phyloP scores from a whole-genome alignment of 2,888 invertebrate genomes.

The Drosophila nr. perissopoda region DNA sequence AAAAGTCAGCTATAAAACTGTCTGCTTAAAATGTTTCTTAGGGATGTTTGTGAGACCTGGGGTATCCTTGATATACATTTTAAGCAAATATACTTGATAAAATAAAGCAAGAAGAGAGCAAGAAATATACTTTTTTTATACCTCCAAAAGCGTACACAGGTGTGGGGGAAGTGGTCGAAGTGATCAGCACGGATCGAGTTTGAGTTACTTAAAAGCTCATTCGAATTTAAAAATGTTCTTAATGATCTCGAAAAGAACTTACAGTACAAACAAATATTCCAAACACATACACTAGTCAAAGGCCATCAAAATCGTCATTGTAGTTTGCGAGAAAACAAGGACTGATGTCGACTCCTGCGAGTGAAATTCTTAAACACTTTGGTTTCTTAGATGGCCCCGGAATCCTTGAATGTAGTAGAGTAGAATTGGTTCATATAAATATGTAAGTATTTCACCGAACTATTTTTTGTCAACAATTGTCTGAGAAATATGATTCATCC shows the following conservation, averaged over 20 bases:
- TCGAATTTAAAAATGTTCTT: neutral
- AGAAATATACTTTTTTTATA: slow-evolving; percentile 13
- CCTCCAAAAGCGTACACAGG: neutral
- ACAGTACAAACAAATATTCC: neutral
- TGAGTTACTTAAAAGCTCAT: neutral
- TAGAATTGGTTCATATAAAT: neutral
- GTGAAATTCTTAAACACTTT: neutral
- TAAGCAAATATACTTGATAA: slow-evolving; percentile 31
- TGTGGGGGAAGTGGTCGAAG: neutral
- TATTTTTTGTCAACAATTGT: neutral
- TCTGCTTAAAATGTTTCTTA: slow-evolving; percentile 23
- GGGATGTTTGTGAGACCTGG: slow-evolving; percentile 21
- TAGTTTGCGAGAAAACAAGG: neutral
- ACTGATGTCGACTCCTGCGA: neutral
- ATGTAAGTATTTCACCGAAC: neutral
- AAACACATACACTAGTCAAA: neutral
- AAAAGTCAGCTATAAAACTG: slow-evolving; percentile 24
- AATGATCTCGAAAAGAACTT: neutral
- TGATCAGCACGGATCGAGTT: neutral
- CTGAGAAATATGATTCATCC: neutral
- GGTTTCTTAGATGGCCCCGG: neutral
- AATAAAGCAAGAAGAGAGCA: slow-evolving; percentile 63
- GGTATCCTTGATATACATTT: slow-evolving; percentile 23
- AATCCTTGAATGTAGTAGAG: neutral
- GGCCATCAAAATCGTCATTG: neutral